Base-by-base conservation (phyloP, 1,140 invertebrate genomes). In the Drosophila aff. region DNA sequence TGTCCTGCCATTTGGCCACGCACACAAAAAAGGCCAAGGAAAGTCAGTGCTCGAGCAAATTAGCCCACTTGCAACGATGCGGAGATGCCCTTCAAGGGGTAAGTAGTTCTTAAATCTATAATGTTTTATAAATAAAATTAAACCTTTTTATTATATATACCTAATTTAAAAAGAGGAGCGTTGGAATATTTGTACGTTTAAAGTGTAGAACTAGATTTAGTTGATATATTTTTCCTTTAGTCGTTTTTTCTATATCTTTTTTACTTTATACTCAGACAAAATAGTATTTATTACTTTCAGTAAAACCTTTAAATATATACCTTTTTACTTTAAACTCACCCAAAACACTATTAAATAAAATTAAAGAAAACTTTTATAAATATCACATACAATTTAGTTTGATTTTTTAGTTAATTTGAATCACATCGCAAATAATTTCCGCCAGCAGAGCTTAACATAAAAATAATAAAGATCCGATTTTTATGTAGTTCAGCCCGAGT, bases 1-100 rank as follows among this genome's bases (percentile, higher is more conserved):
- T 84, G 74, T 72, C 74, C 66, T 60, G 73, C 85, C 77, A 71
- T 78, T 81, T 64, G 46, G 55, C 31, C 40, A 44, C 38, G 49
- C 58, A 60, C 58, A 47, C 44, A 38, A 50, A 78, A 63, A 58
- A 18, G 58, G 50, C n/a, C 57, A 52, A 50, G 15, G 16, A 61
- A 73, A 73, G 43, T 43, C 69, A 61, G 69, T 28, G 31, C 46
- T 60, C 66, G 28, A 41, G 46, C n/a, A 61, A 72, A 73, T 73
- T 73, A 73, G 69, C 55, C 18, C 2, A 28, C 18, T 28, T 38
- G 2, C 13, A 61, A 31, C 69, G 67, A 43, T 41, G 23, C 23
- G 50, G 44, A n/a, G n/a, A 73, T 73, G 68, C 68, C n/a, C 69
- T 73, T 50, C 10, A 18, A 16, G 8, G 52, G 2, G 4, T 9